A percentile compares a stretch with the other conserved stretches of the same genome.
Evolutionary conservation across 1,140 invertebrate species (phyloP).

Genomic region (Philotrypesis tridentata): DNA sequence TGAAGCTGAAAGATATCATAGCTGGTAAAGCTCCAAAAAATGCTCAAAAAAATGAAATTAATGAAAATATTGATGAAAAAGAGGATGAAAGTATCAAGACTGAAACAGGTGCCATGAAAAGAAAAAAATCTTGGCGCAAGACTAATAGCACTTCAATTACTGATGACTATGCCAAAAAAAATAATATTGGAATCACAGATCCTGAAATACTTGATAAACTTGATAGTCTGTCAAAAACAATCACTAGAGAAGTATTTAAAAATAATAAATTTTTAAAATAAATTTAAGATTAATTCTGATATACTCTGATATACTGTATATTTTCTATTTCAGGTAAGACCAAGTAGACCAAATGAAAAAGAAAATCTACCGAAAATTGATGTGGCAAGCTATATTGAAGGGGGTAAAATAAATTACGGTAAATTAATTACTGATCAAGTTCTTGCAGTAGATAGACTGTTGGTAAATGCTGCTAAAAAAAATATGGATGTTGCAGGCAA

Average conservation of each 20-base stretch:
- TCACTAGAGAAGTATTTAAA: conserved; percentile 78
- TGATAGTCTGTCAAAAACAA: conserved; percentile 76
- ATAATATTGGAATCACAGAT: conserved; percentile 79
- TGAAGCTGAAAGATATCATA: conserved; percentile 81
- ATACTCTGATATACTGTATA: not conserved
- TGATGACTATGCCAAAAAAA: conserved; percentile 75
- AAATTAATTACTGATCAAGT: conserved; percentile 90
- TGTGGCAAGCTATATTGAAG: conserved; percentile 78
- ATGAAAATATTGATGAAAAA: conserved; percentile 67
- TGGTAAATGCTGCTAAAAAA: conserved; percentile 87
- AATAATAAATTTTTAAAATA: conserved; percentile 20
- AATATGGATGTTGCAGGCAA: conserved; percentile 88
- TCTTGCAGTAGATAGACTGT: conserved; percentile 83
- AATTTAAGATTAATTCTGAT: not conserved
- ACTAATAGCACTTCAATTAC: conserved; percentile 74
- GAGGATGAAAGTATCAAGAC: conserved; percentile 53
- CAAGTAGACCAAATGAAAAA: conserved; percentile 59
- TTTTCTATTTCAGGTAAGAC: conserved; percentile 60
- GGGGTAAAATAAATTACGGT: conserved; percentile 84
- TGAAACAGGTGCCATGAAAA: conserved; percentile 67
- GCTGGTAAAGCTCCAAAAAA: conserved; percentile 74
- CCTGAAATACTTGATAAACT: conserved; percentile 79
- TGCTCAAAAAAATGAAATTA: conserved; percentile 63
- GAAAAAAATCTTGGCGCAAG: conserved; percentile 80
- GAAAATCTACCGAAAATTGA: conserved; percentile 66